Evolutionary conservation across 2,113 vertebrate genomes (phyloP).

Genomic region (Lophochroa leadbeateri): DNA sequence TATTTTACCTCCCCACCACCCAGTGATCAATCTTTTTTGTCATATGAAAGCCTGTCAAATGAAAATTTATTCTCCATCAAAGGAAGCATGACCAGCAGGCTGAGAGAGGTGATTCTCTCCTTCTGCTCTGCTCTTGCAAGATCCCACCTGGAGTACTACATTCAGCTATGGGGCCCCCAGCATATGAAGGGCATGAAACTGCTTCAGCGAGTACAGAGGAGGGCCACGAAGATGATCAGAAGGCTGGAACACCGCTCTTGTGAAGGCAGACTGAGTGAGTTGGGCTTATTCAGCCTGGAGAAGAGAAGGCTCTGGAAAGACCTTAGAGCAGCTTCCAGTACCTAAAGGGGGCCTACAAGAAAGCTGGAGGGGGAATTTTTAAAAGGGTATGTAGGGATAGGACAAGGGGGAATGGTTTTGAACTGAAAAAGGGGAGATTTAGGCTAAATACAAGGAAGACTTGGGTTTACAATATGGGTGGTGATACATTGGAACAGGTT

Average conservation of each 20-base stretch:
- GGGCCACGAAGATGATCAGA: not conserved
- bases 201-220: not conserved
- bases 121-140: not conserved
- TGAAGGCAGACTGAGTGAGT: not conserved
- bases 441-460: not conserved
- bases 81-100: not conserved
- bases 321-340: not conserved
- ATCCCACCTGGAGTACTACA: not conserved
- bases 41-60: not conserved
- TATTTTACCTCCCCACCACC: not conserved
- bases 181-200: not conserved
- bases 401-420: not conserved
- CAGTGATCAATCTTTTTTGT: not conserved
- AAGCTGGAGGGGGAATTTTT: not conserved
- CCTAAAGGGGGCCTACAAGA: not conserved
- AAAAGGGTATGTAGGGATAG: not conserved
- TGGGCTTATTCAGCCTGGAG: not conserved
- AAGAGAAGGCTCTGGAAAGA: not conserved
- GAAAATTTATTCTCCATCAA: not conserved
- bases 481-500: not conserved
- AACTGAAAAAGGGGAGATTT: not conserved
- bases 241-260: not conserved
- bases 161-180: not conserved
- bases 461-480: not conserved
- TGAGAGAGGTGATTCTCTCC: not conserved